Base-by-base conservation (phyloP, 2,113 vertebrate genomes). In the Peromyscus polionotus region DNA sequence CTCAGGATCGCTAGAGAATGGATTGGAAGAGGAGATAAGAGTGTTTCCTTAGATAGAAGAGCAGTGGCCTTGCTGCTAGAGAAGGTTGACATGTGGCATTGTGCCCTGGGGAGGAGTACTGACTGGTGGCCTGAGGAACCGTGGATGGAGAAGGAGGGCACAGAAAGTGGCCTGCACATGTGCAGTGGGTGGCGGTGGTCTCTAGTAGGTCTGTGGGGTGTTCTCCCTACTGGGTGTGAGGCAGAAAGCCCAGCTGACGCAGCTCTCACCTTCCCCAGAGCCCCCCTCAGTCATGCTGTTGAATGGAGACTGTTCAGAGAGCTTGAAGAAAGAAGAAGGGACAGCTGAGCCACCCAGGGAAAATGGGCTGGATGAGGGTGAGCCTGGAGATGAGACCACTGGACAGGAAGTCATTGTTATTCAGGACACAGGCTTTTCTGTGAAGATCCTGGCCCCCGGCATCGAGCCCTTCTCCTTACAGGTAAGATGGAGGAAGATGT, bases 351-450 rank as follows among this genome's bases (percentile, higher is more conserved):
- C 45, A 0, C 96, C 94, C 85, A 97, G 94, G 81, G 99, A 99
- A 97, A 99, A 99, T 0, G 99, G 99, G 48, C 98, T 98, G 0
- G 98, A 99, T 6, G 99, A 99, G 87, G 63, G 97, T 0, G 99
- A 99, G 3, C 97, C 98, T 0, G 98, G 98, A 16, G 99, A 99
- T 1, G 99, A 99, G 13, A 98, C 99, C 11, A 99, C 99, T 0
- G 99, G 99, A 96, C 99, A 99, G 98, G 99, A 99, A 98, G 99
- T 99, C 97, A 99, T 99, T 11, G 99, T 99, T 96, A 99, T 99
- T 96, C 99, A 99, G 99, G 99, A 99, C 98, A 99, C 99, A 0
- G 99, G 99, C 94, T 99, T 99, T 97, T 99, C 99, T 0, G 99
- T 99, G 93, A 99, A 99, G 99, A 99, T 99, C 97, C 99, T 99